Evolutionary conservation across 2,797 vertebrate genomes (phyloP).

Genomic region (Epinephelus coioides): DNA sequence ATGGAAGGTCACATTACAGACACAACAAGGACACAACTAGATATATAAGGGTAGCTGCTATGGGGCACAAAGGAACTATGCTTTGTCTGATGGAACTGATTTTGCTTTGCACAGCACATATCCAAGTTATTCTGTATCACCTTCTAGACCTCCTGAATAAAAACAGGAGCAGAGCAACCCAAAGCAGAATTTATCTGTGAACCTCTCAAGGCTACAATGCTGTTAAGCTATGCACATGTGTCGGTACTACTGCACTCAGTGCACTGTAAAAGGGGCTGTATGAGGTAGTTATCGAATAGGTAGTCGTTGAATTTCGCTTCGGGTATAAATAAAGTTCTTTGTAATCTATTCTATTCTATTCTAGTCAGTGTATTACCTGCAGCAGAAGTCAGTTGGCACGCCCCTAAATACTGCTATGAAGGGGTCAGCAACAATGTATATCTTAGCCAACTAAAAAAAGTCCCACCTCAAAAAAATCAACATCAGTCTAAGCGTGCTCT

Average conservation of each 20-base stretch:
- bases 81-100: constrained; percentile 50
- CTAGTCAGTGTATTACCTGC: too few relatives aligned
- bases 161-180: constrained; percentile 48
- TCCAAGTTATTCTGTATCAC: constrained; percentile 7
- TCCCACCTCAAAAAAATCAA: too few relatives aligned
- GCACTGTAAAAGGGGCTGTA: too few relatives aligned
- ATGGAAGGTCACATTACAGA: constrained; percentile 53
- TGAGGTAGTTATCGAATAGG: too few relatives aligned
- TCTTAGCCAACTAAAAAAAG: too few relatives aligned
- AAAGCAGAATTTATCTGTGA: constrained; percentile 42
- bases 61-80: constrained; percentile 9
- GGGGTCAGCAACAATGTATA: too few relatives aligned
- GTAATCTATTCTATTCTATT: too few relatives aligned
- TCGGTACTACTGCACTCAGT: background rate
- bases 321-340: too few relatives aligned
- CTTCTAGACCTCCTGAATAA: constrained; percentile 11
- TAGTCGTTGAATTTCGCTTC: too few relatives aligned
- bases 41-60: constrained; percentile 17
- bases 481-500: too few relatives aligned
- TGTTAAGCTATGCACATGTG: background rate
- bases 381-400: too few relatives aligned
- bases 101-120: background rate
- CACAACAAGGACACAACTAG: constrained; percentile 45
- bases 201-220: constrained; percentile 46
- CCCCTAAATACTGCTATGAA: too few relatives aligned